A percentile compares a stretch with the other conserved stretches of the same genome.
Evolutionary conservation across 1,140 invertebrate species (phyloP).

Genomic region (Hylaeus volcanicus): DNA sequence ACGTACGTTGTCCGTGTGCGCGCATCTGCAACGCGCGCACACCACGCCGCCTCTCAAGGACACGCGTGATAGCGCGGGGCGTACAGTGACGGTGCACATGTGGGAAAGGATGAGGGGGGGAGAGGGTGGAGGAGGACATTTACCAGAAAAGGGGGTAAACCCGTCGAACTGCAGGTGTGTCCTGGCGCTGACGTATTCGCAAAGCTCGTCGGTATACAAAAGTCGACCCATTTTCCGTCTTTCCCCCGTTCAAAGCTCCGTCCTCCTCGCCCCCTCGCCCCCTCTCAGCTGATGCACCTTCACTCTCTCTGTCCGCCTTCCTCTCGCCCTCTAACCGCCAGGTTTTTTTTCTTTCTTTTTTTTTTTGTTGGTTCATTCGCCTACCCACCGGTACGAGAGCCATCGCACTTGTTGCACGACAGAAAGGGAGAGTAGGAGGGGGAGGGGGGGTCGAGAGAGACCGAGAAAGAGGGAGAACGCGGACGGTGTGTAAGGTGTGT

Average conservation of each 20-base stretch:
- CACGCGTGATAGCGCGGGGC: not conserved
- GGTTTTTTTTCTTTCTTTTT: not conserved
- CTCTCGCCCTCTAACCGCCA: constrained; percentile 18
- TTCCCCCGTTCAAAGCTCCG: not conserved
- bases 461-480: constrained; percentile 25
- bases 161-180: constrained; percentile 46
- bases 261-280: constrained; percentile 4
- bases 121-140: constrained; percentile 1
- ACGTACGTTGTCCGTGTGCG: too few species aligned
- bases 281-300: not conserved
- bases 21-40: not conserved
- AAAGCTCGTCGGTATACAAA: constrained; percentile 64
- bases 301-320: constrained; percentile 5
- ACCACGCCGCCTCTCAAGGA: constrained; percentile 24
- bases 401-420: constrained; percentile 71
- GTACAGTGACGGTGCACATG: not conserved
- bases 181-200: constrained; percentile 63
- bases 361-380: constrained; percentile 53
- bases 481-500: constrained; percentile 28
- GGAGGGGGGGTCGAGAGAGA: not conserved
- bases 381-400: constrained; percentile 40
- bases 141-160: constrained; percentile 29
- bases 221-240: constrained; percentile 65
- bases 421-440: constrained; percentile 41
- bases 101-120: too few species aligned